Percentiles rank a stretch among this genome's conserved stretches.
Conservation (phyloP, 1,140 invertebrate genomes). For the Neuroterus valhalla region DNA sequence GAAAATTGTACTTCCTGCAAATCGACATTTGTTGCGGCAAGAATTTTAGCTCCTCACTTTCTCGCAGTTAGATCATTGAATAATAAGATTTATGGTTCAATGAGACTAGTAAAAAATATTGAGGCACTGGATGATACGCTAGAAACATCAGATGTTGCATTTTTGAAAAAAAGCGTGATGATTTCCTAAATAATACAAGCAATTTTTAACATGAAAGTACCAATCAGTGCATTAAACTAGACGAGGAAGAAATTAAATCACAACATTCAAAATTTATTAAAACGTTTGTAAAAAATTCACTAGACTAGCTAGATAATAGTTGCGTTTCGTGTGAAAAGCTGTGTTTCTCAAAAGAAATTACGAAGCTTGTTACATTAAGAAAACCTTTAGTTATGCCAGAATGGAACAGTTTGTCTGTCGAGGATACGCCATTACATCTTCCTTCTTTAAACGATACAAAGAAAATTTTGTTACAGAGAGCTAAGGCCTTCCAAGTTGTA, state of each 20-base stretch:
- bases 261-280: slow-evolving; percentile 35
- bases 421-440: slow-evolving; percentile 43
- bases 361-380: slow-evolving; percentile 35
- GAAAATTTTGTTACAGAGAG: slow-evolving; percentile 60
- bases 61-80: too few species aligned
- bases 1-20: too few species aligned
- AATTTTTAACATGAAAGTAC: too few species aligned
- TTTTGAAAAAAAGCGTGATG: too few species aligned
- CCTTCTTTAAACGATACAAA: slow-evolving; percentile 51
- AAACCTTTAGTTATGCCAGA: slow-evolving; percentile 25
- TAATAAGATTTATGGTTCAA: too few species aligned
- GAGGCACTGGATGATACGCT: too few species aligned
- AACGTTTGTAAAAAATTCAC: slow-evolving; percentile 12
- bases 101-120: too few species aligned
- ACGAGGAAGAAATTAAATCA: slow-evolving; percentile 44
- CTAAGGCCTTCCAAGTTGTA: slow-evolving; percentile 63
- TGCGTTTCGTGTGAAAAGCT: slow-evolving; percentile 55
- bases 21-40: too few species aligned
- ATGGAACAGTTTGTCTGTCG: slow-evolving; percentile 43
- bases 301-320: slow-evolving; percentile 34
- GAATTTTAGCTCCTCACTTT: too few species aligned
- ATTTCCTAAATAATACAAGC: too few species aligned
- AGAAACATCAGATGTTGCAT: too few species aligned
- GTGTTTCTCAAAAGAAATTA: slow-evolving; percentile 43
- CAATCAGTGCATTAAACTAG: too few species aligned